Base-by-base conservation (phyloP, 1,140 invertebrate species). In the Teleogryllus occipitalis region DNA sequence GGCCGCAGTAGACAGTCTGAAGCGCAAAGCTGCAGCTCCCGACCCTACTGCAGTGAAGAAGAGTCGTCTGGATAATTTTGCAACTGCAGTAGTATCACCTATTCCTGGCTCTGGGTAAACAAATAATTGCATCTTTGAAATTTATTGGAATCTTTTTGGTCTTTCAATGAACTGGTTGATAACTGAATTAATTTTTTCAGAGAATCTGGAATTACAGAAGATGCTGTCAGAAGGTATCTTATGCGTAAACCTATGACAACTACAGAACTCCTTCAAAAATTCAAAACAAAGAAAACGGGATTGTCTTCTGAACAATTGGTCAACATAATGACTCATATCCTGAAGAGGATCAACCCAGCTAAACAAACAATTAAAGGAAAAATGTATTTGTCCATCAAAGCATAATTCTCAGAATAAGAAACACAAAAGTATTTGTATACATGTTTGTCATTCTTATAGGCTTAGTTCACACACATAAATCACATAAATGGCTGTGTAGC, bases 171-270 rank as follows among this genome's bases (percentile, higher is more conserved):
- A 39, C 27, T 39, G 27, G 5, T 39, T 39, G 27, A 39, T 39
- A 39, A 39, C 27, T 39, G 27, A 39, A 39, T 65, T 65, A 39
- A 39, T 39, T 3, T 65, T 76, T 49, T 8, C 73, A 80, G 79
- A 84, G 92, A 95, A 83, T 96, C 95, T 82, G 96, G 96, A 27
- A 96, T 98, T 21, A 96, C 95, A 6, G 97, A 99, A 86, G 97
- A 98, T 82, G 93, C 96, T 3, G 96, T 99, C 8, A 88, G 96
- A 27, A 89, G 97, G n/a, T 99, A 99, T 86, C 87, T 99, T n/a
- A 94, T 95, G 83, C 90, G 97, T 0, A 98, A 98, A 84, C 97
- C 97, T 5, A 97, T 98, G 93, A 98, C 97, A 0, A 95, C 97
- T 0, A 98, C 95, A 0, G 97, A 98, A 85, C 86, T 99, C 18